These are phyloP conservation scores for Cydia strobilella DNA, from an alignment of 1,140 invertebrate genomes.

Conservation along the genomic window DNA sequence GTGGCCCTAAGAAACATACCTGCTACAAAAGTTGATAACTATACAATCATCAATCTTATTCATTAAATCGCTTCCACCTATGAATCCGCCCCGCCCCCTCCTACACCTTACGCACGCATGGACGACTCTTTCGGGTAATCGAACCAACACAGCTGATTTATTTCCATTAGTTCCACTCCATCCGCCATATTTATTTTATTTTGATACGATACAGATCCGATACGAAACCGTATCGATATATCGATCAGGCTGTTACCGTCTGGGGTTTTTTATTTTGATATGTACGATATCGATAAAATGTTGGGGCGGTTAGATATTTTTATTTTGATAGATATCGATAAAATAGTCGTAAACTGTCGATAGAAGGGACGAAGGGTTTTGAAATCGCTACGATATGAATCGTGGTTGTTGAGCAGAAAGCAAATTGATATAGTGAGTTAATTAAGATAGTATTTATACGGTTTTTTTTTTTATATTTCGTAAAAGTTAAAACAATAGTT, in stretches of 20 bases:
- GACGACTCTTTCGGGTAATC: slow-evolving; percentile 24
- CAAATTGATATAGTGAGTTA: slow-evolving; percentile 2
- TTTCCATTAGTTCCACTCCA: slow-evolving; percentile 24
- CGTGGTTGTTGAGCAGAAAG: not conserved
- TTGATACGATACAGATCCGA: slow-evolving; percentile 17
- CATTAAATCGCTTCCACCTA: not conserved
- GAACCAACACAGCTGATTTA: slow-evolving; percentile 27
- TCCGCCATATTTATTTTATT: slow-evolving; percentile 21
- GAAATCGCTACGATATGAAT: not conserved
- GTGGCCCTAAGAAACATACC: too few relatives aligned
- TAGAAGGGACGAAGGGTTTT: not conserved
- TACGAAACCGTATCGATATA: slow-evolving; percentile 8
- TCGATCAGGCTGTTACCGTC: slow-evolving; percentile 12
- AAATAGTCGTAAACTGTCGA: not conserved
- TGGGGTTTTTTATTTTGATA: slow-evolving; percentile 13
- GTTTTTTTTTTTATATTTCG: too few relatives aligned
- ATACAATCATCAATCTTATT: too few relatives aligned
- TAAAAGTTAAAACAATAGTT: too few relatives aligned
- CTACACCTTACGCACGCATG: not conserved
- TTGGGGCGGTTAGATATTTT: slow-evolving; percentile 1
- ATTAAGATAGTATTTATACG: not conserved
- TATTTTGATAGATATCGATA: slow-evolving; percentile 1
- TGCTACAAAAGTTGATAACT: too few relatives aligned
- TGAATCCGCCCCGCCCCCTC: slow-evolving; percentile 4
- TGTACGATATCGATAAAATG: not conserved